phyloP scores from a whole-genome alignment of 2,797 vertebrate species.

The Limosa lapponica region DNA sequence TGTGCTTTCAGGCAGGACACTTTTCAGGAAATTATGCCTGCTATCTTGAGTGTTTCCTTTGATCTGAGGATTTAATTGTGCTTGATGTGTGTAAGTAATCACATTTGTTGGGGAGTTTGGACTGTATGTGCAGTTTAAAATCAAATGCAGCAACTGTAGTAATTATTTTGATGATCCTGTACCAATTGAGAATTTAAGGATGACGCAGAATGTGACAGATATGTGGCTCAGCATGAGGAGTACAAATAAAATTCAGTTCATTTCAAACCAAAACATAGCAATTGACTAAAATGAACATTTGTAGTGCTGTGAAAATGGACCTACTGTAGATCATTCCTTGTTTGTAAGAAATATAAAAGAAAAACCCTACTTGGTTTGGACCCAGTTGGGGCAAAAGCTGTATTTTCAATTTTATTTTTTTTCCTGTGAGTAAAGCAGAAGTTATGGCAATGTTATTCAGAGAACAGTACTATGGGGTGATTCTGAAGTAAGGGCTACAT shows the following conservation, averaged over 20 bases:
- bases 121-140: neutral
- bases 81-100: neutral
- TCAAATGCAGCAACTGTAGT: neutral
- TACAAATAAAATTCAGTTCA: neutral
- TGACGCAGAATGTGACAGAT: neutral
- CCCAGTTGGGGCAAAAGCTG: neutral
- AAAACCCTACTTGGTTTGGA: neutral
- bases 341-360: neutral
- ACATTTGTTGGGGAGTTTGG: neutral
- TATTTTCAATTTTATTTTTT: neutral
- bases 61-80: neutral
- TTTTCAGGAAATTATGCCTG: neutral
- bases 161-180: neutral
- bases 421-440: neutral
- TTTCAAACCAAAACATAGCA: neutral
- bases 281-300: neutral
- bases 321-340: neutral
- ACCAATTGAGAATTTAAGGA: neutral
- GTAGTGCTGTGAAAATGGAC: neutral
- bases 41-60: neutral
- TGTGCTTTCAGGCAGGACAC: neutral
- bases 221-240: neutral
- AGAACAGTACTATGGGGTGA: neutral
- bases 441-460: rapidly evolving
- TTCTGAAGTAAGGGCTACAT: neutral